phyloP scores from a whole-genome alignment of 2,113 vertebrate species.

The Pachycephala philippinensis region DNA sequence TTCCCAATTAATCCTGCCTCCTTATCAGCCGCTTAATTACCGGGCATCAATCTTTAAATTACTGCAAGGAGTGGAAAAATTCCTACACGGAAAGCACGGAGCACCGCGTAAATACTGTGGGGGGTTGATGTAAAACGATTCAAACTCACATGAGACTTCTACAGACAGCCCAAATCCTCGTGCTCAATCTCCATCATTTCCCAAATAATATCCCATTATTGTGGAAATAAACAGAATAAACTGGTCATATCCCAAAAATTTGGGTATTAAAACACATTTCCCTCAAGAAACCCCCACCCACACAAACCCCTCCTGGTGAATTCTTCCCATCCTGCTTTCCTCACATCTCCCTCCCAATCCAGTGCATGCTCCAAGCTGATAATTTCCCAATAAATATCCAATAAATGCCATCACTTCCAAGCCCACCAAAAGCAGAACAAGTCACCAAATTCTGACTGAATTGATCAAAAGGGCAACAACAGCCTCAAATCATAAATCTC shows the following conservation, averaged over 20 bases:
- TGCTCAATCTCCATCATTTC: background rate
- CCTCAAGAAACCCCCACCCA: too few relatives aligned
- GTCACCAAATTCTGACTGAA: too few relatives aligned
- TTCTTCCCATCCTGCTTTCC: background rate
- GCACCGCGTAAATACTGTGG: background rate
- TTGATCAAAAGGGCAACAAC: background rate
- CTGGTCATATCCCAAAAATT: fast-evolving
- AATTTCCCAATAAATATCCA: too few relatives aligned
- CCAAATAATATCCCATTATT: background rate
- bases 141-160: background rate
- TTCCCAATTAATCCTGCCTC: background rate
- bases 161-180: background rate
- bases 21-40: conserved; percentile 40
- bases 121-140: background rate
- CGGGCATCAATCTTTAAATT: background rate
- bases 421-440: background rate
- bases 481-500: too few relatives aligned
- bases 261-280: fast-evolving
- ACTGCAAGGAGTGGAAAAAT: background rate
- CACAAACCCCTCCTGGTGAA: fast-evolving
- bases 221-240: background rate
- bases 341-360: background rate
- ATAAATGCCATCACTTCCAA: background rate
- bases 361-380: too few relatives aligned
- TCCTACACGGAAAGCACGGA: background rate